These are phyloP conservation scores for Lithophane ornitopus DNA, from an alignment of 2,888 invertebrate species.

Conservation along the genomic window DNA sequence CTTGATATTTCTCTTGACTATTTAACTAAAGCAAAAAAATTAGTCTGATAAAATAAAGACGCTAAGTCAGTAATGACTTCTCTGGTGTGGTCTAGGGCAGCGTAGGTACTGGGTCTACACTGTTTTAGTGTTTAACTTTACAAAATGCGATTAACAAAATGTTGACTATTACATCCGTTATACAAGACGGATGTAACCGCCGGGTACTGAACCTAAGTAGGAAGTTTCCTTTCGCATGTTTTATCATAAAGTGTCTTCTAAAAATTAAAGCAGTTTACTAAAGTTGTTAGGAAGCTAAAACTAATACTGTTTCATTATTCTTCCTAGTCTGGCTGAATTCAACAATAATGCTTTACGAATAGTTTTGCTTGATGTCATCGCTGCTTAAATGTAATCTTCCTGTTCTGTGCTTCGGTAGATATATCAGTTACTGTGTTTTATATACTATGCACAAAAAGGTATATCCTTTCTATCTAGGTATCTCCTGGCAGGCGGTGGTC, in stretches of 20 bases:
- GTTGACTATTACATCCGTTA: neutral
- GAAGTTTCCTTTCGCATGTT: neutral
- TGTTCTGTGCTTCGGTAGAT: neutral
- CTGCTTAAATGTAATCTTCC: neutral
- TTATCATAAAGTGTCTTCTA: neutral
- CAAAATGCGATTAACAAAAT: neutral
- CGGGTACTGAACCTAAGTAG: neutral
- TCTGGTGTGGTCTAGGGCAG: neutral
- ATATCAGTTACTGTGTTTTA: neutral
- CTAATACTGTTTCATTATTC: neutral
- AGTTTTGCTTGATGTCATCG: neutral
- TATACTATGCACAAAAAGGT: neutral
- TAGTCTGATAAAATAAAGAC: neutral
- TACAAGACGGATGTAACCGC: neutral
- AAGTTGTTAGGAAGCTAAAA: neutral
- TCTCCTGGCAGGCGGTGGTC: neutral
- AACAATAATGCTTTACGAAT: neutral
- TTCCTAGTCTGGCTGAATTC: neutral
- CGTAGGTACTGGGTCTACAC: neutral
- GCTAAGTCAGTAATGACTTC: neutral
- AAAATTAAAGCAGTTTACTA: neutral
- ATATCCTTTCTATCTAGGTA: neutral
- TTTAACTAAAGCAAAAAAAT: neutral
- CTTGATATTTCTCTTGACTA: neutral
- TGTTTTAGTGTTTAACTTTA: neutral